Evolutionary conservation across 2,113 vertebrate genomes (phyloP).

Genomic region (Malurus elegans): DNA sequence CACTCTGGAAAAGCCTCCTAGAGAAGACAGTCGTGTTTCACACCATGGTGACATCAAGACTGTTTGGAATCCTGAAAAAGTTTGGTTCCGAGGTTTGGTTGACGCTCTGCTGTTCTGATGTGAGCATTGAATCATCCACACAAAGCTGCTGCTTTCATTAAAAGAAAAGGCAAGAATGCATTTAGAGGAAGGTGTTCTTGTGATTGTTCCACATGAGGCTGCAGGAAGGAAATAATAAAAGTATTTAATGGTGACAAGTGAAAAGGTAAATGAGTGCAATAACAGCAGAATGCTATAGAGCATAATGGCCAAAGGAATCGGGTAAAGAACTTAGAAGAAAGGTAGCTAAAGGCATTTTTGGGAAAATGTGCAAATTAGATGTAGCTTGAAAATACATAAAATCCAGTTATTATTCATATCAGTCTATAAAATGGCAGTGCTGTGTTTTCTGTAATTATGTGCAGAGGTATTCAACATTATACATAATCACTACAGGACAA

Average conservation of each 20-base stretch:
- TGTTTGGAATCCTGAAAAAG: background rate
- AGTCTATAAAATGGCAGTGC: background rate
- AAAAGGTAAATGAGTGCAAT: background rate
- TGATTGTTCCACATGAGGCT: rapidly evolving
- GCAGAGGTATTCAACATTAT: background rate
- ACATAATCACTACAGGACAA: background rate
- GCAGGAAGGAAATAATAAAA: background rate
- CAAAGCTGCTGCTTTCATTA: background rate
- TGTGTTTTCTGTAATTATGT: background rate
- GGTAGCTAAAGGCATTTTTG: background rate
- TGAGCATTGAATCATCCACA: rapidly evolving
- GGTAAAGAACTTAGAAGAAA: background rate
- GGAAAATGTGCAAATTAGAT: background rate
- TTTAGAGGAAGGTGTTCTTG: rapidly evolving
- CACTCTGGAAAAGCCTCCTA: rapidly evolving
- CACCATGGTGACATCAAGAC: rapidly evolving
- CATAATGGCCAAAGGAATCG: background rate
- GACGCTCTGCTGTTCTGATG: rapidly evolving
- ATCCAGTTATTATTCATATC: background rate
- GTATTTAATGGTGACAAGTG: background rate
- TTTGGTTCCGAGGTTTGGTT: background rate
- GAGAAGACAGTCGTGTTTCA: rapidly evolving
- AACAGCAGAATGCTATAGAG: background rate
- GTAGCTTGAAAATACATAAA: background rate
- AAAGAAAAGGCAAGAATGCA: rapidly evolving